These are phyloP conservation scores for Drosophila tsacasi DNA, from an alignment of 1,140 invertebrate species.

Conservation along the genomic window DNA sequence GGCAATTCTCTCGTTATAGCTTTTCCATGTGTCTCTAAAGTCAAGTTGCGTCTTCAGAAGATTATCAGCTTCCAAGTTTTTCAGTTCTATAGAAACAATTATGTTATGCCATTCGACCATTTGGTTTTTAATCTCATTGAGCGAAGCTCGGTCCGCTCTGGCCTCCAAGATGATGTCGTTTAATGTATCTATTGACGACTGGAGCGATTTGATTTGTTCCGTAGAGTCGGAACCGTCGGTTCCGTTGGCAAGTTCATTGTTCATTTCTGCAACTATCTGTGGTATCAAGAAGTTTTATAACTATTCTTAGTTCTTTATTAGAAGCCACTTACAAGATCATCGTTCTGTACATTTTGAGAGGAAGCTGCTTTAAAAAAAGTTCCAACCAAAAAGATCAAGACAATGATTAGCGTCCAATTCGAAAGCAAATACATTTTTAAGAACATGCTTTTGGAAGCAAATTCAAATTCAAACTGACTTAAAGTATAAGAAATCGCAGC, in stretches of 20 bases:
- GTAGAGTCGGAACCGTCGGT: too few relatives aligned
- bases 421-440: neutral
- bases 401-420: neutral
- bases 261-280: neutral
- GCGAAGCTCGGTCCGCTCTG: neutral
- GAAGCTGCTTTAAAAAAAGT: neutral
- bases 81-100: neutral
- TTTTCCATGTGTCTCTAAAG: slow-evolving; percentile 2
- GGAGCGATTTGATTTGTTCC: neutral
- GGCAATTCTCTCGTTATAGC: slow-evolving; percentile 1
- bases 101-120: slow-evolving; percentile 5
- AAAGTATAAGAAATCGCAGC: neutral
- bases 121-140: slow-evolving; percentile 6
- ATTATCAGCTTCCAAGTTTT: slow-evolving; percentile 8
- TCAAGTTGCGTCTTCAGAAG: neutral
- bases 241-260: neutral
- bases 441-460: neutral
- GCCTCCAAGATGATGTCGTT: neutral
- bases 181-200: neutral
- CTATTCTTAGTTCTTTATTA: fast-evolving
- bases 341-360: neutral
- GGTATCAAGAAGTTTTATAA: neutral
- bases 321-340: slow-evolving; percentile 1
- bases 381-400: neutral
- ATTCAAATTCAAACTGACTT: neutral